Evolutionary conservation across 2,797 vertebrate species (phyloP), one percentile per base, ranked within the genome.

Genomic region (Bryconaethiops microstoma): DNA sequence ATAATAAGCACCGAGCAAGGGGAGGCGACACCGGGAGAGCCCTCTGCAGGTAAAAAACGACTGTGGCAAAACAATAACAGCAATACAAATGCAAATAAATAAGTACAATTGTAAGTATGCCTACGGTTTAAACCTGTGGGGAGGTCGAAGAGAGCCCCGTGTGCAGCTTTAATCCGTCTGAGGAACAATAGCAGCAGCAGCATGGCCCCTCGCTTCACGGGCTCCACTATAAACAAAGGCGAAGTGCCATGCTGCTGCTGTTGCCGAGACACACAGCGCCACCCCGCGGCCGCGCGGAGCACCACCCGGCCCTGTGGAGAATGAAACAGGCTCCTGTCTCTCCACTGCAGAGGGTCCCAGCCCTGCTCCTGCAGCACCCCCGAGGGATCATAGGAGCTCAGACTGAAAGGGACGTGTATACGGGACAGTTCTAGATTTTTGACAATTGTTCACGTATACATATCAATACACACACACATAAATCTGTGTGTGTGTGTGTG

Each of bases 221-320:
- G 93, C 94, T 95, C 93, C 92, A 76, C 85, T 93, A 93, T 93
- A 95, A 94, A 95, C 94, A 95, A 95, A 95, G 94, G 91, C 93
- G 91, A 89, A 91, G 91, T 90, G 86, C 90, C 91, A 92, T 90
- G 84, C 90, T 91, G 89, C 87, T 91, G 90, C 87, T 77, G 62
- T 54, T 72, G 83, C 82, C 81, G 81, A 73, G 83, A 67, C 64
- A 71, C 83, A 77, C 83, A 77, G 85, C 87, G 79, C 88, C 88
- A 78, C 86, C 89, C 80, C 88, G 73, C 86, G 84, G 83, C 86
- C 82, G 82, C 80, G 76, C 72, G 60, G 21, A 64, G 60, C 59
- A 82, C 14, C 13, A 60, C 21, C 19, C 72, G 74, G 42, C 45
- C 70, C 63, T 80, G 70, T 54, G 70, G 40, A 83, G 29, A 82